phyloP scores from a whole-genome alignment of 2,797 vertebrate species.

The Phataginus tetradactyla region DNA sequence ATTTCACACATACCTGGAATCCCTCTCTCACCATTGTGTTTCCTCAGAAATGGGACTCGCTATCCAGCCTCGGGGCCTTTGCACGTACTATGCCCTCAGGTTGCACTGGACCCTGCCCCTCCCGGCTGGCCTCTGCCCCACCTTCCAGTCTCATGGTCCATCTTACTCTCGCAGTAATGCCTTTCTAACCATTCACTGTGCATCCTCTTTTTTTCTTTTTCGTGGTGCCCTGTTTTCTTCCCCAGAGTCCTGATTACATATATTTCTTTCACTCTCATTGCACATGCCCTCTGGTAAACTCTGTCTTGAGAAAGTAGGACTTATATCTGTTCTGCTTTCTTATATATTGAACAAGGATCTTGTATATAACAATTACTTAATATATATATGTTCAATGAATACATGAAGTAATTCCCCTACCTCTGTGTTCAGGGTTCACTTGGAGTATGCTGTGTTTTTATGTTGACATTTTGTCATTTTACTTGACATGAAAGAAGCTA shows the following conservation, averaged over 20 bases:
- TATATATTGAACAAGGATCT: neutral
- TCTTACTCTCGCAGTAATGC: neutral
- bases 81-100: accelerated
- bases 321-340: neutral
- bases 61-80: neutral
- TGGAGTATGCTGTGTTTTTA: no score
- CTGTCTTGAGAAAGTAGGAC: neutral
- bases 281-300: neutral
- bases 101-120: neutral
- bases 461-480: neutral
- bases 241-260: neutral
- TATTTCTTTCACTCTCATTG: neutral
- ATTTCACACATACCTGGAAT: no score
- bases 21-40: neutral
- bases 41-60: neutral
- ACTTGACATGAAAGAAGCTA: neutral
- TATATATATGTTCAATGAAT: neutral
- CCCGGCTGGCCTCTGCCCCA: neutral
- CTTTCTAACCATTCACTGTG: neutral
- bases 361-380: no score
- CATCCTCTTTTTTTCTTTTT: neutral
- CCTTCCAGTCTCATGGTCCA: neutral
- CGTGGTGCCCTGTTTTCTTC: neutral
- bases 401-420: neutral
- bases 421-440: neutral